phyloP scores from a whole-genome alignment of 2,888 invertebrate species.

The Hybos culiciformis region DNA sequence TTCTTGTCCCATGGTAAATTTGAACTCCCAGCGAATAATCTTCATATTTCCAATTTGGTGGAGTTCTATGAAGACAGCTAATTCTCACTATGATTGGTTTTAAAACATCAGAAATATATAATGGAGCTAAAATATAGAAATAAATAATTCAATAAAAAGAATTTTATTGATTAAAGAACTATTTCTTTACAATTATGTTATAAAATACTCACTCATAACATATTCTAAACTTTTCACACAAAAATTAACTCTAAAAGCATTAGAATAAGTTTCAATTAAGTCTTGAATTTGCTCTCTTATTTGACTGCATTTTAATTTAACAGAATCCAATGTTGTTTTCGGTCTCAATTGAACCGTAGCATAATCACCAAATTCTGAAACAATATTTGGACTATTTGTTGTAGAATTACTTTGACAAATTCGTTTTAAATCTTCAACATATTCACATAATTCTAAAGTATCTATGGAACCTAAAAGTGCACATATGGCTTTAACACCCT shows the following conservation, averaged over 20 bases:
- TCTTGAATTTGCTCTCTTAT: constrained; percentile 68
- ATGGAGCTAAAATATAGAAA: constrained; percentile 41
- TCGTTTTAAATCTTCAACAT: constrained; percentile 42
- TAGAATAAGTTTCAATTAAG: constrained; percentile 72
- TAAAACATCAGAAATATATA: constrained; percentile 53
- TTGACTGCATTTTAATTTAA: constrained; percentile 53
- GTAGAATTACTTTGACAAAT: constrained; percentile 28
- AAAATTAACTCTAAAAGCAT: constrained; percentile 74
- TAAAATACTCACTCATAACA: constrained; percentile 37
- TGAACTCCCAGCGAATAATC: constrained; percentile 76
- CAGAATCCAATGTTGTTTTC: constrained; percentile 44
- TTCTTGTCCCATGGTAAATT: constrained; percentile 76
- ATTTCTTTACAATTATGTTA: neutral
- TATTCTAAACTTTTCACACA: constrained; percentile 48
- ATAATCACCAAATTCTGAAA: constrained; percentile 54
- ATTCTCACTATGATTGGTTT: constrained; percentile 69
- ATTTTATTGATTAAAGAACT: neutral
- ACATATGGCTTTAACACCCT: constrained; percentile 87
- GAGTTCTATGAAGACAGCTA: constrained; percentile 67
- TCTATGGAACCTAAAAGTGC: constrained; percentile 79
- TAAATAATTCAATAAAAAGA: neutral
- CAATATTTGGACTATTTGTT: constrained; percentile 44
- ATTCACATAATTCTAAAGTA: constrained; percentile 71
- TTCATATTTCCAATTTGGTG: constrained; percentile 66
- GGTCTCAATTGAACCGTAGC: constrained; percentile 50